Base-by-base conservation (phyloP, 2,797 vertebrate genomes). In the Clarias platycephalus region DNA sequence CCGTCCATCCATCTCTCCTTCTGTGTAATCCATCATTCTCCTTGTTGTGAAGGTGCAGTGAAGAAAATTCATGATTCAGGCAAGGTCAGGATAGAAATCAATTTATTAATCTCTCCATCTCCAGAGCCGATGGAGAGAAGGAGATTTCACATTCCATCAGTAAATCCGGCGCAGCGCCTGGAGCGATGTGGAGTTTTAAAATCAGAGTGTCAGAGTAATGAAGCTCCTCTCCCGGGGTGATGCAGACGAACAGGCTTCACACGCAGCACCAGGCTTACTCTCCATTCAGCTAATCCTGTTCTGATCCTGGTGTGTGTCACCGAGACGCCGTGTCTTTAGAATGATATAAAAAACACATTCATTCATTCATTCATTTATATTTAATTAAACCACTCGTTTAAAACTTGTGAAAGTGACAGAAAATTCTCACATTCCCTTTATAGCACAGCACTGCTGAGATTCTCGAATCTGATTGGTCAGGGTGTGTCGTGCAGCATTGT, bases 81-180 rank as follows among this genome's bases (percentile, higher is more conserved):
- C 74, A 58, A 37, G 74, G 28, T 77, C 53, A 60, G 28, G 55
- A 77, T 77, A 58, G 31, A 60, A 77, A 77, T 77, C 74, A 24
- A 60, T 77, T 12, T 77, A 77, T 77, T 77, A 58, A 77, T 77
- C 74, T 77, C 28, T 57, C 55, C 26, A 58, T 57, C 74, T 24
- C 18, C 74, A 77, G 55, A 4, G 16, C 4, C 18, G 53, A 58
- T 5, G 55, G 55, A 58, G 53, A 22, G 53, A 57, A 22, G 72
- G 26, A 34, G 28, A 24, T 58, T 77, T 77, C 26, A 34, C 74
- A 15, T 77, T 60, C 74, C 55, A 0, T 58, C 74, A 76, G 74
- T 76, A 76, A 76, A 76, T 76, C 74, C 74, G 6, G 53, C 28
- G 74, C 49, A 22, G n/a, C 16, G 72, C 74, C 74, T 37, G 55